Conservation (phyloP, 2,888 invertebrate genomes). For the Mythimna lalbum region DNA sequence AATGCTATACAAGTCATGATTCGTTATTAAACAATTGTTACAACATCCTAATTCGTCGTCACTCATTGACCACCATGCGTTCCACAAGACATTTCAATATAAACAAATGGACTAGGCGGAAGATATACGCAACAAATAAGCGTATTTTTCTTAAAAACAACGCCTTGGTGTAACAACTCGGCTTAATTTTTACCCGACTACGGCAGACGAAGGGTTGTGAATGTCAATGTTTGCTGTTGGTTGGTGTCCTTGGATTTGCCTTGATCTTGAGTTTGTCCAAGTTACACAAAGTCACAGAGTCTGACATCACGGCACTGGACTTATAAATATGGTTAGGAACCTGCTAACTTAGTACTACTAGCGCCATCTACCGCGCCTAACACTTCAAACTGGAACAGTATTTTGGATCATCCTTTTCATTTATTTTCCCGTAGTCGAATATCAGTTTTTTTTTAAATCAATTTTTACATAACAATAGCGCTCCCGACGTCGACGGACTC, state of each 20-base stretch:
- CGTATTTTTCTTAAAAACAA: constrained; percentile 52
- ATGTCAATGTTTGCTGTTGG: not conserved
- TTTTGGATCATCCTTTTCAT: constrained; percentile 1
- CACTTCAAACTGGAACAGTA: constrained; percentile 12
- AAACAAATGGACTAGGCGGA: constrained; percentile 50
- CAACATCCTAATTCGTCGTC: constrained; percentile 23
- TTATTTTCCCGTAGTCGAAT: constrained; percentile 31
- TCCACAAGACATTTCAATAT: constrained; percentile 25
- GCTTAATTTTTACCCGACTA: constrained; percentile 41
- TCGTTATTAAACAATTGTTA: constrained; percentile 26
- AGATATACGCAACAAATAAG: constrained; percentile 34
- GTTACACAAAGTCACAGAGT: not conserved
- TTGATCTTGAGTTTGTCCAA: constrained; percentile 1
- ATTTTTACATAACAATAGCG: constrained; percentile 49
- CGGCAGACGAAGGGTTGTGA: constrained; percentile 5
- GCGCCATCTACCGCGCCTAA: constrained; percentile 7
- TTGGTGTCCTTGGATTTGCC: not conserved
- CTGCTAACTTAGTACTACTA: constrained; percentile 17
- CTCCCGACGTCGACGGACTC: constrained; percentile 48
- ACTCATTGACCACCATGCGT: constrained; percentile 22
- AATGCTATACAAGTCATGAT: constrained; percentile 34
- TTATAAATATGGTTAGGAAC: not conserved
- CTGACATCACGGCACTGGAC: constrained; percentile 9
- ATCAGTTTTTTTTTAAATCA: not conserved
- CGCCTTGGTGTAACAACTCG: constrained; percentile 52